phyloP scores from a whole-genome alignment of 2,113 vertebrate species.

The Pseudonaja textilis region DNA sequence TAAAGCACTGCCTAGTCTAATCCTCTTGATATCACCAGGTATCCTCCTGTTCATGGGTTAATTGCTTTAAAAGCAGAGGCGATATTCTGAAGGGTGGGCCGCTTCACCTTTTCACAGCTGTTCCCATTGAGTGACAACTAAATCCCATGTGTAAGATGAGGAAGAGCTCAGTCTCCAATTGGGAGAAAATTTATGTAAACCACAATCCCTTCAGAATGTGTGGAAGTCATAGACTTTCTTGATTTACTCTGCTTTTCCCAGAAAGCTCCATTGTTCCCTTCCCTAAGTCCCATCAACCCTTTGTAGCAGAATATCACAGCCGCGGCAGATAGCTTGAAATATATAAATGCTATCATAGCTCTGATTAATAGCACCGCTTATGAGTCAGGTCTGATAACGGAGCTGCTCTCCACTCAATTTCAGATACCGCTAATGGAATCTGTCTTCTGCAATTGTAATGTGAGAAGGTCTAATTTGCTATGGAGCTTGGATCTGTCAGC shows the following conservation, averaged over 20 bases:
- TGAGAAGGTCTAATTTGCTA: constrained; percentile 99
- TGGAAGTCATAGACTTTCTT: constrained; percentile 96
- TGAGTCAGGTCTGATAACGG: constrained; percentile 99
- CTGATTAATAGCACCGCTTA: constrained; percentile 99
- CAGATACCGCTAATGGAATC: constrained; percentile 99
- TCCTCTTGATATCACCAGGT: constrained; percentile 89
- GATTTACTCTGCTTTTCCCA: constrained; percentile 99
- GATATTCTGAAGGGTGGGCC: constrained; percentile 91
- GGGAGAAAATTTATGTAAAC: constrained; percentile 91
- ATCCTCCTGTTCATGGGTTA: constrained; percentile 92
- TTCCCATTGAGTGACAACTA: constrained; percentile 95
- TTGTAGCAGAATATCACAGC: constrained; percentile 99
- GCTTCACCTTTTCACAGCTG: constrained; percentile 92
- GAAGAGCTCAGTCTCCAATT: constrained; percentile 93
- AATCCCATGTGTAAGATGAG: constrained; percentile 93
- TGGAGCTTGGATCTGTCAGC: constrained; percentile 99
- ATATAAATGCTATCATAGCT: constrained; percentile 99
- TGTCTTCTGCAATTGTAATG: constrained; percentile 99
- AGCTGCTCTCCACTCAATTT: constrained; percentile 99
- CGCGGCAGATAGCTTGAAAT: constrained; percentile 99
- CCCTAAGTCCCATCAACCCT: constrained; percentile 99
- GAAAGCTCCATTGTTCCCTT: constrained; percentile 99
- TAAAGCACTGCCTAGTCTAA: constrained; percentile 82
- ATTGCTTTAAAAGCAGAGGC: constrained; percentile 95
- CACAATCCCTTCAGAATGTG: constrained; percentile 88